These are phyloP conservation scores for Paraplagusia blochii DNA, from an alignment of 2,113 vertebrate genomes.

Conservation along the genomic window DNA sequence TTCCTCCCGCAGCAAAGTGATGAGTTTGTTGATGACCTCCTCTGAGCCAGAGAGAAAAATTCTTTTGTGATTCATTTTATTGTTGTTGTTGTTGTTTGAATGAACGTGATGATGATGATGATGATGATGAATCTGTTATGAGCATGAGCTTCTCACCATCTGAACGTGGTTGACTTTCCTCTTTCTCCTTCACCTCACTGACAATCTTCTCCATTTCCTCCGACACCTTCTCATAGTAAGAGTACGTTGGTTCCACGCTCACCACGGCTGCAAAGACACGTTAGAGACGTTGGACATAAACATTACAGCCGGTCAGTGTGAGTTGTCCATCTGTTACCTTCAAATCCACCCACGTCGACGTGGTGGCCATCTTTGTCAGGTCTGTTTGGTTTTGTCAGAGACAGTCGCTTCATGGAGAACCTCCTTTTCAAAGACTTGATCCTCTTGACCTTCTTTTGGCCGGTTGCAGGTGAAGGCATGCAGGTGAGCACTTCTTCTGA, in stretches of 20 bases:
- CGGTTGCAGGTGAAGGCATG: constrained; percentile 15
- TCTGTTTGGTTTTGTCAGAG: constrained; percentile 49
- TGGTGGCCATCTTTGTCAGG: constrained; percentile 1
- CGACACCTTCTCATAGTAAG: constrained; percentile 76
- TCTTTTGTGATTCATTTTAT: no score
- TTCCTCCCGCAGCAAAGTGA: constrained; percentile 74
- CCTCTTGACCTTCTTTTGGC: constrained; percentile 27
- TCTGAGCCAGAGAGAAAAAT: constrained; percentile 57
- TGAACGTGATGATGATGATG: background rate
- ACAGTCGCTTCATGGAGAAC: constrained; percentile 60
- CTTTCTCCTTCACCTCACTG: constrained; percentile 68
- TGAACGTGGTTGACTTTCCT: constrained; percentile 43
- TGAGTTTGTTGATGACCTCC: constrained; percentile 76
- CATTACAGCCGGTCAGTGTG: background rate
- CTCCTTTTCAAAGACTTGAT: constrained; percentile 49
- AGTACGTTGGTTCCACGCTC: constrained; percentile 58
- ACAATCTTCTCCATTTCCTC: constrained; percentile 77
- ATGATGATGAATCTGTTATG: background rate
- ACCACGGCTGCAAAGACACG: constrained; percentile 52
- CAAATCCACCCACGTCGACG: constrained; percentile 43
- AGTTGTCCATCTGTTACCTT: constrained; percentile 34
- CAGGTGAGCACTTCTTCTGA: constrained; percentile 3
- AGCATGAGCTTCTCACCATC: constrained; percentile 47
- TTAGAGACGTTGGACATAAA: background rate
- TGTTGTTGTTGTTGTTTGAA: background rate